Base-by-base conservation (phyloP, 2,113 vertebrate genomes). In the Pelmatolapia mariae region DNA sequence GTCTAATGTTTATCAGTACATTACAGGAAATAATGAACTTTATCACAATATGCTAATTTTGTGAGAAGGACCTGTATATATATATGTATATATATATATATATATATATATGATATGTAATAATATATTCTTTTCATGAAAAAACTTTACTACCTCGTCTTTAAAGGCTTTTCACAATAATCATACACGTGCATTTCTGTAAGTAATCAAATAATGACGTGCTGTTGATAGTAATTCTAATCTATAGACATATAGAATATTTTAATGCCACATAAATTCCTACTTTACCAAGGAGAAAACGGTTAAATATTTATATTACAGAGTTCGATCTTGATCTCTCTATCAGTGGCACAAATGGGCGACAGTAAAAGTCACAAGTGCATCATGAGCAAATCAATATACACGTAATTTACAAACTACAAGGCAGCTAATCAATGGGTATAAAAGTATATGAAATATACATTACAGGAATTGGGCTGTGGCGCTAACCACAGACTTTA, bases 391-490 rank as follows among this genome's bases (percentile, higher is more conserved):
- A n/a, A 83, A 93, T 96, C 94, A 85, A 95, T 95, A 90, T 71
- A 87, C 91, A 90, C 7, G 83, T 94, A 91, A 95, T 96, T 95
- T 94, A 95, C 93, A 93, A 93, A 95, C 93, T 94, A 86, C 83
- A 80, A 83, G 82, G 89, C 92, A 88, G 81, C 89, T 94, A 95
- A 93, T 96, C 92, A 92, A 92, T 93, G 92, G 40, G 63, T 81
- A 93, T 93, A 87, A 94, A 94, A 92, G 93, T 93, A 88, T 92
- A 95, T 95, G 89, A 95, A 95, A 96, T 93, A 90, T 92, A 91
- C 94, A 94, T 94, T 92, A 92, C 86, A 84, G 84, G 87, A 85
- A 40, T 80, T 61, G n/a, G 82, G 83, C 73, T 68, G 29, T 33
- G 68, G 89, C 2, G 5, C 81, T 81, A 81, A 90, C 87, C 87